Percentiles rank a stretch among this genome's conserved stretches.
Conservation (phyloP, 2,797 vertebrate species). For the Notolepis coatsorum region DNA sequence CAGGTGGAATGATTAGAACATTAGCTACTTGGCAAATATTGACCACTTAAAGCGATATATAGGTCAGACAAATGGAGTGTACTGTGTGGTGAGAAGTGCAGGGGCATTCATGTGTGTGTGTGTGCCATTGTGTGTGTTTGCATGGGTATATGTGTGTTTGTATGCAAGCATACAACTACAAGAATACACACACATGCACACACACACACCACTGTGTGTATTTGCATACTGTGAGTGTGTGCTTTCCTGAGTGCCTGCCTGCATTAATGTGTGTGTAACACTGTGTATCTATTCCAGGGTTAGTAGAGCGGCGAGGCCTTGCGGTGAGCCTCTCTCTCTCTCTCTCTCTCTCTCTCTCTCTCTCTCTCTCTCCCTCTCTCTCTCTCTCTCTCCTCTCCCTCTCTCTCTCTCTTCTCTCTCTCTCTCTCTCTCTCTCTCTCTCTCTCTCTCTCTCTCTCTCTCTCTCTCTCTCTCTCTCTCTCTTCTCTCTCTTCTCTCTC, state of each 20-base stretch:
- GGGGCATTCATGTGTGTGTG: neutral
- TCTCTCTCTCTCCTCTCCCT: too few relatives aligned
- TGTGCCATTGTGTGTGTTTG: constrained; percentile 11
- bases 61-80: constrained; percentile 52
- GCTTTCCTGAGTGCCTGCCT: neutral
- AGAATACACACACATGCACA: too few relatives aligned
- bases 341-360: too few relatives aligned
- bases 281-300: constrained; percentile 48
- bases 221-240: constrained; percentile 3
- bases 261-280: constrained; percentile 4
- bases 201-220: too few relatives aligned
- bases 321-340: constrained; percentile 50
- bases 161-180: neutral
- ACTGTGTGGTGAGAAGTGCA: neutral
- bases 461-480: too few relatives aligned
- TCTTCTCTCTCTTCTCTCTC: too few relatives aligned
- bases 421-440: too few relatives aligned
- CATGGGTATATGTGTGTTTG: neutral
- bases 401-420: too few relatives aligned
- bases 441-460: too few relatives aligned
- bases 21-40: constrained; percentile 33
- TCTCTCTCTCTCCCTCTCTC: too few relatives aligned
- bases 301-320: constrained; percentile 66
- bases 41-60: constrained; percentile 3
- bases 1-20: too few relatives aligned